Conservation (phyloP, 2,113 vertebrate species). For the Syngnathoides biaculeatus region DNA sequence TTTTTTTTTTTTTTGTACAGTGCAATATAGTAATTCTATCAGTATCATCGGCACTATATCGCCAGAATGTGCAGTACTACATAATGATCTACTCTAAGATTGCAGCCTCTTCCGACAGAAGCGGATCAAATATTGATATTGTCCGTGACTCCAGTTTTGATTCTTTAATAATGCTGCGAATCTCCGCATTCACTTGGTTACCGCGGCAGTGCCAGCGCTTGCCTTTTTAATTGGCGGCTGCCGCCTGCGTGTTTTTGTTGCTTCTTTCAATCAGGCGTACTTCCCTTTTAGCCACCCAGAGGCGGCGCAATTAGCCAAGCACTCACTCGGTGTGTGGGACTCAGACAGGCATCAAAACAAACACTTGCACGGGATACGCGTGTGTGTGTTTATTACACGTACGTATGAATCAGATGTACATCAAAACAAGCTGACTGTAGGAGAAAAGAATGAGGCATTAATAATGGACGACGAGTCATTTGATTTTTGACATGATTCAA, state of each 20-base stretch:
- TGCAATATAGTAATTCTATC: no score
- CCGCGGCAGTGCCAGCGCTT: slow-evolving; percentile 34
- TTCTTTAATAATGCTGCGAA: not conserved
- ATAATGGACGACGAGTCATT: not conserved
- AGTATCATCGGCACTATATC: no score
- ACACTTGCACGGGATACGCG: not conserved
- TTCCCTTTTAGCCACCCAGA: slow-evolving; percentile 40
- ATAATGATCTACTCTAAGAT: not conserved
- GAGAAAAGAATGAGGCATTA: slow-evolving; percentile 3
- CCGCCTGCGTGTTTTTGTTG: slow-evolving; percentile 21
- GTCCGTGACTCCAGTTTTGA: not conserved
- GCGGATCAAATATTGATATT: not conserved
- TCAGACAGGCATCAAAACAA: slow-evolving; percentile 17
- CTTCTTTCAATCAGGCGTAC: slow-evolving; percentile 9
- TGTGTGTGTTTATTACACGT: not conserved
- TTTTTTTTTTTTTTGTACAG: no score
- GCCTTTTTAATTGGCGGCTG: slow-evolving; percentile 35
- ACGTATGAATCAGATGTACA: slow-evolving; percentile 13
- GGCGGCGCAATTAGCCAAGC: slow-evolving; percentile 41
- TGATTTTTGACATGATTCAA: slow-evolving; percentile 1
- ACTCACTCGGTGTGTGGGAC: slow-evolving; percentile 34
- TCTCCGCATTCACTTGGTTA: slow-evolving; percentile 12
- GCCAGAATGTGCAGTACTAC: no score
- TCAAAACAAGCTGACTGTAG: slow-evolving; percentile 9
- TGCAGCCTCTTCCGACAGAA: not conserved